phyloP scores from a whole-genome alignment of 2,888 invertebrate genomes.

The Drosophila picticornis region DNA sequence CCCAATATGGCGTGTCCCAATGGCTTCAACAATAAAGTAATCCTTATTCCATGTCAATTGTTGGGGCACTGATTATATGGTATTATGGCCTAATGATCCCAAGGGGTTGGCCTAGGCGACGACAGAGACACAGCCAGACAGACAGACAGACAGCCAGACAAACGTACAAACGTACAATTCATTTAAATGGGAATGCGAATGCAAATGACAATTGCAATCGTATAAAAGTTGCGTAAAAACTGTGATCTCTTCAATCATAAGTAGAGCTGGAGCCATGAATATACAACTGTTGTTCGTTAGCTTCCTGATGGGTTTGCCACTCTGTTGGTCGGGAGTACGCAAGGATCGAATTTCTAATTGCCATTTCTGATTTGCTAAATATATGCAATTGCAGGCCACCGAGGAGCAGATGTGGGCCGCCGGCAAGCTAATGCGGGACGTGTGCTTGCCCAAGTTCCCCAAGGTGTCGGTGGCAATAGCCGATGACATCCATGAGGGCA shows the following conservation, averaged over 20 bases:
- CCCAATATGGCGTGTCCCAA: conserved; percentile 32
- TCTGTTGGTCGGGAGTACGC: conserved; percentile 40
- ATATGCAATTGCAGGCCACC: conserved; percentile 72
- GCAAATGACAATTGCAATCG: neutral
- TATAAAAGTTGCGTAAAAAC: conserved; percentile 34
- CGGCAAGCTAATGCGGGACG: conserved; percentile 88
- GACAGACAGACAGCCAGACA: no score
- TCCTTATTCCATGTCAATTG: conserved; percentile 17
- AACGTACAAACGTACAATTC: neutral
- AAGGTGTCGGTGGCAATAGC: conserved; percentile 79
- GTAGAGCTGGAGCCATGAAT: conserved; percentile 22
- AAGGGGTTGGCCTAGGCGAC: conserved; percentile 5
- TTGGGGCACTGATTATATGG: conserved; percentile 13
- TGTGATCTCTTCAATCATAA: conserved; percentile 16
- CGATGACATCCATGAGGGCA: conserved; percentile 76
- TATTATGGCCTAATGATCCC: conserved; percentile 17
- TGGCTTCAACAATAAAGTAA: conserved; percentile 17
- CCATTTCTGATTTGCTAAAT: neutral
- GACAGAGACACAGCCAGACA: neutral
- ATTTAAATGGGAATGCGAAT: conserved; percentile 18
- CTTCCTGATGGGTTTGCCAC: conserved; percentile 34
- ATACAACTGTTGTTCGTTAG: conserved; percentile 15
- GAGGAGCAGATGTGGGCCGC: conserved; percentile 88
- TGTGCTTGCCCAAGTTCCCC: conserved; percentile 88
- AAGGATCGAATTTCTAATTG: neutral